Evolutionary conservation across 2,888 invertebrate species (phyloP).

Genomic region (Cheilosia vulpina): DNA sequence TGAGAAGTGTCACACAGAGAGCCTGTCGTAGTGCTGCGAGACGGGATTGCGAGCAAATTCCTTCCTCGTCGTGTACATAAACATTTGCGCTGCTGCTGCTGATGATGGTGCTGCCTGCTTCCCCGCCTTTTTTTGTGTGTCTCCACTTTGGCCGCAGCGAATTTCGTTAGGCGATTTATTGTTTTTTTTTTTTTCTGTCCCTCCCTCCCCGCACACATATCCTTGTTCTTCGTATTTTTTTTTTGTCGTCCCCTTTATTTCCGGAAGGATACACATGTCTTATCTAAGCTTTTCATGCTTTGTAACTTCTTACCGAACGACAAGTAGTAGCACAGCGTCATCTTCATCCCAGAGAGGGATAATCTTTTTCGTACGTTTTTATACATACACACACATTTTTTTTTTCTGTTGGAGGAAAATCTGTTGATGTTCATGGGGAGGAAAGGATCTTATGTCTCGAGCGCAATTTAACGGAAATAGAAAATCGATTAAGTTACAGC

Average conservation of each 20-base stretch:
- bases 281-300: slow-evolving; percentile 75
- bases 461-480: slow-evolving; percentile 56
- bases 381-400: background rate
- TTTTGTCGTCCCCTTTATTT: slow-evolving; percentile 57
- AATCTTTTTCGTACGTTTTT: slow-evolving; percentile 47
- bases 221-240: background rate
- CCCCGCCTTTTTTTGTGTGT: slow-evolving; percentile 22
- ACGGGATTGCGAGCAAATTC: slow-evolving; percentile 58
- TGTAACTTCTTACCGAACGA: slow-evolving; percentile 67
- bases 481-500: slow-evolving; percentile 63
- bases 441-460: slow-evolving; percentile 26
- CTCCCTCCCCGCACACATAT: slow-evolving; percentile 13
- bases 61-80: slow-evolving; percentile 60
- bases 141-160: slow-evolving; percentile 41
- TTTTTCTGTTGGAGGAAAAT: slow-evolving; percentile 22
- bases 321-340: slow-evolving; percentile 35
- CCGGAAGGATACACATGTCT: slow-evolving; percentile 76
- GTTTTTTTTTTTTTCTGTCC: slow-evolving; percentile 15
- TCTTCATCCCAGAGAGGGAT: slow-evolving; percentile 45
- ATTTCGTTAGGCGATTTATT: slow-evolving; percentile 42
- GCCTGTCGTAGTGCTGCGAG: slow-evolving; percentile 16
- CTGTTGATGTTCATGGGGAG: slow-evolving; percentile 35
- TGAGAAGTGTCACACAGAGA: slow-evolving; percentile 55
- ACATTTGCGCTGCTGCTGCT: slow-evolving; percentile 35
- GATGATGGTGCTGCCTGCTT: slow-evolving; percentile 8